Conservation (phyloP, 2,113 vertebrate species). For the Hippocampus comes region DNA sequence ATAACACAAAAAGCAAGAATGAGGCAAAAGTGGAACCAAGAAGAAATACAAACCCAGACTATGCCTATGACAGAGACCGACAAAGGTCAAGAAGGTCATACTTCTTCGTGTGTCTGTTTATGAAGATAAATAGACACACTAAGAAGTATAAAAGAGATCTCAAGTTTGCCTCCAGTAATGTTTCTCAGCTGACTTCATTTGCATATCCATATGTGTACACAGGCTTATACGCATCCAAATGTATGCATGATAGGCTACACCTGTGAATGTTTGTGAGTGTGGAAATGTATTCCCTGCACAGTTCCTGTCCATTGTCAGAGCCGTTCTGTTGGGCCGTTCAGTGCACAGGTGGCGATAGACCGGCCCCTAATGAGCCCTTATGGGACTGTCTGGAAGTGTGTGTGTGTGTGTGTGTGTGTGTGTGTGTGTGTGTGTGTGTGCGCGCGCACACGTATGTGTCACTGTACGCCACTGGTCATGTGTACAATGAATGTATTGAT, state of each 20-base stretch:
- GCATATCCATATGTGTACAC: constrained; percentile 25
- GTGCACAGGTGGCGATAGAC: constrained; percentile 71
- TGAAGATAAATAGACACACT: neutral
- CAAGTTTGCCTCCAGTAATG: constrained; percentile 23
- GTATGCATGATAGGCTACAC: constrained; percentile 25
- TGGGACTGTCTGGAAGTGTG: constrained; percentile 65
- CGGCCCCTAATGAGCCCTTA: constrained; percentile 73
- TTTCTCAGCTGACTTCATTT: constrained; percentile 29
- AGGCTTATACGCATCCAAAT: constrained; percentile 22
- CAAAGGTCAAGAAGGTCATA: too few species aligned
- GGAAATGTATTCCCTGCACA: constrained; percentile 50
- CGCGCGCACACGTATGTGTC: constrained; percentile 10
- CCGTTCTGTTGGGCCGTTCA: constrained; percentile 56
- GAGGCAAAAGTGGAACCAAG: too few species aligned
- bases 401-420: constrained; percentile 6
- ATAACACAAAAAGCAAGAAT: too few species aligned
- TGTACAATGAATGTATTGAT: constrained; percentile 30
- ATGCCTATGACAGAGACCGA: too few species aligned
- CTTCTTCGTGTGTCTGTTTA: too few species aligned
- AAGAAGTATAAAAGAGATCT: constrained; percentile 1
- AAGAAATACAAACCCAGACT: too few species aligned
- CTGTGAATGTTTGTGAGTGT: constrained; percentile 28
- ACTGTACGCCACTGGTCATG: constrained; percentile 6
- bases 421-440: constrained; percentile 5
- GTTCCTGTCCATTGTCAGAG: constrained; percentile 63